Evolutionary conservation across 2,113 vertebrate genomes (phyloP), one percentile per base, ranked within the genome.

Genomic region (Ursus arctos): DNA sequence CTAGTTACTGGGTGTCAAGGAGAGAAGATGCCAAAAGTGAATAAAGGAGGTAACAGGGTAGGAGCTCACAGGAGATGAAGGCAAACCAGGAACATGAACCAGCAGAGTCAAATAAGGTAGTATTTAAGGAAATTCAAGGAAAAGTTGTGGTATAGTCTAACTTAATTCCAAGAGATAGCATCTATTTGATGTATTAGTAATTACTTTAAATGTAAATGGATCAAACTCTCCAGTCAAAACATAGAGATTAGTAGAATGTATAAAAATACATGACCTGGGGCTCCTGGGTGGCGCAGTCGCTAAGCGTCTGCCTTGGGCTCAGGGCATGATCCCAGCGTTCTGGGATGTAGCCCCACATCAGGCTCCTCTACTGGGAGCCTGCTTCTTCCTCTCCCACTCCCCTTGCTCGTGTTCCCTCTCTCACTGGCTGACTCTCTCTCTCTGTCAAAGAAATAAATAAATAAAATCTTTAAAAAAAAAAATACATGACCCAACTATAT

Each of bases 31-130:
- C 9, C 63, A 92, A 95, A 80, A 86, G 63, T 74, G 26, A 82
- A 74, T 65, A 83, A 83, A 96, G 55, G 28, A 69, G n/a, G n/a
- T 57, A 77, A 95, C 12, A 47, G 18, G 51, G 47, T 67, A 96
- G 47, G 28, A 91, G 19, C 14, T 67, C 59, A 61, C 9, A 61
- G 36, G 36, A 9, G 36, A 49, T 57, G 49, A 83, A 53, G 82
- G 21, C 53, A 76, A 88, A 83, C 49, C 49, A 93, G 82, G n/a
- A 40, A 36, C 47, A 93, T 31, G 19, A 83, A 74, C 33, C 49
- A 80, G 33, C 33, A 74, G 5, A 74, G 4, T 59, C 28, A 19
- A 74, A 74, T 47, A 72, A 63, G 9, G 36, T 57, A 83, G 22
- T 49, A 93, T 88, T 88, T 76, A 24, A 47, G 19, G 31, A 86